A percentile compares a stretch with the other conserved stretches of the same genome.
phyloP scores from a whole-genome alignment of 2,888 invertebrate genomes.

The Acronicta psi region DNA sequence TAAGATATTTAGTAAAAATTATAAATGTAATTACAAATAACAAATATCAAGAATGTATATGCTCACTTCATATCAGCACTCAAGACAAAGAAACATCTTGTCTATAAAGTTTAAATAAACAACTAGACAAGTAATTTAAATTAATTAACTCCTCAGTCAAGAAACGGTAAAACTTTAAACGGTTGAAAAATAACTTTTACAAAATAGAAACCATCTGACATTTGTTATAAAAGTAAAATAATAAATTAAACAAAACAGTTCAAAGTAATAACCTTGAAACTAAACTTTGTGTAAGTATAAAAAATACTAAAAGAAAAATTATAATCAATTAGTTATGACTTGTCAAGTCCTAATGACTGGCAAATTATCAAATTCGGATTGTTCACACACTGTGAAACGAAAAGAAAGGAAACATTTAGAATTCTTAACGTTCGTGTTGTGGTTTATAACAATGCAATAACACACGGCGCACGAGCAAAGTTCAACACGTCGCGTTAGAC shows the following conservation, averaged over 20 bases:
- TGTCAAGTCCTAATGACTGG: constrained; percentile 48
- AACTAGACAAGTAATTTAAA: no score
- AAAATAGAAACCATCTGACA: constrained; percentile 3
- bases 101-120: no score
- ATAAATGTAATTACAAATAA: no score
- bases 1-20: no score
- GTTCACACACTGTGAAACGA: constrained; percentile 39
- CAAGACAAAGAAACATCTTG: no score
- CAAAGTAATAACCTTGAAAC: constrained; percentile 31
- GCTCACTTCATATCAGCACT: no score
- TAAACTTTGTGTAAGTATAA: constrained; percentile 21
- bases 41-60: no score
- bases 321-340: constrained; percentile 18
- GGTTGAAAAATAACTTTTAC: constrained; percentile 10
- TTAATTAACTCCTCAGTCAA: no score
- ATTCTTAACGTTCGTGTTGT: constrained; percentile 32
- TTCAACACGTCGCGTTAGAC: constrained; percentile 42
- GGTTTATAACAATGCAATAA: constrained; percentile 34
- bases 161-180: constrained; percentile 4
- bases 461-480: constrained; percentile 47
- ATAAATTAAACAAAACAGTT: constrained; percentile 9
- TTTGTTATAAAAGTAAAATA: constrained; percentile 3
- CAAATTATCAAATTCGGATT: constrained; percentile 42
- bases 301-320: constrained; percentile 2
- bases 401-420: constrained; percentile 42